Conservation (phyloP, 2,888 invertebrate species). For the Tortricodes alternella region DNA sequence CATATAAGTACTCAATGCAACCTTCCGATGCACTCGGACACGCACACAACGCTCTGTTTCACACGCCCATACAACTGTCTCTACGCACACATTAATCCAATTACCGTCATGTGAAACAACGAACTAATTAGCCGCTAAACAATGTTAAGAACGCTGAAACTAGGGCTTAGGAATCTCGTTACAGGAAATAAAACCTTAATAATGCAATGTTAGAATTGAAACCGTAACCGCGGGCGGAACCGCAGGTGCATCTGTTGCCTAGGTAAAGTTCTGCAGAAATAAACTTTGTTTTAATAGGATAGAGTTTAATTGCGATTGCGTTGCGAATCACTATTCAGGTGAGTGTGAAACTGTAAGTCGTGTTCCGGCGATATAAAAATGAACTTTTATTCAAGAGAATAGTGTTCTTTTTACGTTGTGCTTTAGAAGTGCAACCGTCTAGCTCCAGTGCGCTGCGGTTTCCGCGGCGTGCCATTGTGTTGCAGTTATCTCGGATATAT, state of each 20-base stretch:
- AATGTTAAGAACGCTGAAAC: conserved; percentile 52
- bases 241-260: neutral
- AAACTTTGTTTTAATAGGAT: neutral
- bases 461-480: conserved; percentile 63
- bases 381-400: conserved; percentile 36
- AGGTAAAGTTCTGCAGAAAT: neutral
- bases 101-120: conserved; percentile 41
- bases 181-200: conserved; percentile 48
- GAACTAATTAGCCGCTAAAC: conserved; percentile 35
- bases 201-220: conserved; percentile 29
- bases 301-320: conserved; percentile 1
- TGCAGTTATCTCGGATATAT: conserved; percentile 60
- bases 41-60: conserved; percentile 54
- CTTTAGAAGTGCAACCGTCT: conserved; percentile 34
- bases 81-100: conserved; percentile 32
- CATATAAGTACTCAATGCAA: conserved; percentile 41
- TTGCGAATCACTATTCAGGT: neutral
- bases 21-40: conserved; percentile 53
- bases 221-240: conserved; percentile 16
- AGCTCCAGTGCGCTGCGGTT: conserved; percentile 55
- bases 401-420: conserved; percentile 36
- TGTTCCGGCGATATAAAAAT: conserved; percentile 33
- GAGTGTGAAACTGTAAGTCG: conserved; percentile 4
- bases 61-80: conserved; percentile 34
- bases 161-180: conserved; percentile 47